Conservation (phyloP, 2,888 invertebrate species). For the Lampropteryx suffumata region DNA sequence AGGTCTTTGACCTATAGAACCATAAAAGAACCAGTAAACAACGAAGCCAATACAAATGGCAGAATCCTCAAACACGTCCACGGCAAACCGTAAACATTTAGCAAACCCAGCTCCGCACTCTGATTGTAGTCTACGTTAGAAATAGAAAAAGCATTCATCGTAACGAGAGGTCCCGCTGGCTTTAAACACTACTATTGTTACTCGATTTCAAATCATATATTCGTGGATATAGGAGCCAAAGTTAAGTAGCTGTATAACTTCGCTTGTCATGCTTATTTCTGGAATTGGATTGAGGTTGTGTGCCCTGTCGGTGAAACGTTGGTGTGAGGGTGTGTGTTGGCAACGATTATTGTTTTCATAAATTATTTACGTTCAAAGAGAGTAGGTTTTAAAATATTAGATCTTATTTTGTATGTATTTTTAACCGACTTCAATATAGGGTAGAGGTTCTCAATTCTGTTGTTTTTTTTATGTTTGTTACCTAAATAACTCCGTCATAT, state of each 20-base stretch:
- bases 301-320: not conserved
- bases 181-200: slow-evolving; percentile 9
- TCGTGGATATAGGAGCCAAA: not conserved
- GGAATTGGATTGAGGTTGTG: not conserved
- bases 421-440: too few relatives aligned
- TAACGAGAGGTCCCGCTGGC: slow-evolving; percentile 16
- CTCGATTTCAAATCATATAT: slow-evolving; percentile 14
- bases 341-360: too few relatives aligned
- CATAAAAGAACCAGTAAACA: too few relatives aligned
- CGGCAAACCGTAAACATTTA: slow-evolving; percentile 23
- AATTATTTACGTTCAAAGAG: too few relatives aligned
- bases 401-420: too few relatives aligned
- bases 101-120: slow-evolving; percentile 26
- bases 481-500: too few relatives aligned
- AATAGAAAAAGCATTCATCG: slow-evolving; percentile 45
- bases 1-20: too few relatives aligned
- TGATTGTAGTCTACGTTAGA: slow-evolving; percentile 52
- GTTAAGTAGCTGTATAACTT: not conserved
- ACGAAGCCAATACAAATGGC: not conserved
- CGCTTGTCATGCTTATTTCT: slow-evolving; percentile 1
- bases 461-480: too few relatives aligned
- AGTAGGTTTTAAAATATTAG: too few relatives aligned
- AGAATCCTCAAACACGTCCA: slow-evolving; percentile 11
- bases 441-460: too few relatives aligned
- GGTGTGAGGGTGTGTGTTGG: too few relatives aligned